A percentile compares a stretch with the other conserved stretches of the same genome.
Evolutionary conservation across 1,140 invertebrate genomes (phyloP).

Genomic region (Zaprionus camerounensis): DNA sequence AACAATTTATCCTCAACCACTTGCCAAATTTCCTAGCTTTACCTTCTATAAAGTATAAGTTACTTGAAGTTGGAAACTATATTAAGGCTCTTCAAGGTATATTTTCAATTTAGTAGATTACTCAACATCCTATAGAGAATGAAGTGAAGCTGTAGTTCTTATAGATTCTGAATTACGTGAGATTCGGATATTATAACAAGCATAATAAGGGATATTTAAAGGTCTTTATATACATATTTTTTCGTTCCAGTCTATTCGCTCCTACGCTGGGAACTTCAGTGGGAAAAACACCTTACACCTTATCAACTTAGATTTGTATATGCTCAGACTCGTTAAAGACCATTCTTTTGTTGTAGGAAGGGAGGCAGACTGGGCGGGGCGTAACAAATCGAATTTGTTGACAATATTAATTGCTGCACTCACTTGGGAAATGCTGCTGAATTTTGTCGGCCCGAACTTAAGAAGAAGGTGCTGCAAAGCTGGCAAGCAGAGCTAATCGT

Average conservation of each 20-base stretch:
- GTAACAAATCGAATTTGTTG: constrained; percentile 3
- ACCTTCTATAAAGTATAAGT: neutral
- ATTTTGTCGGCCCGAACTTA: neutral
- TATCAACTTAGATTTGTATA: neutral
- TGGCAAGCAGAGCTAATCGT: constrained; percentile 29
- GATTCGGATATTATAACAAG: too few relatives aligned
- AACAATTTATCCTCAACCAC: neutral
- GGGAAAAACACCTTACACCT: neutral
- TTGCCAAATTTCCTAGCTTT: neutral
- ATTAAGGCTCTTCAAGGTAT: too few relatives aligned
- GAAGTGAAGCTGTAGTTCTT: neutral
- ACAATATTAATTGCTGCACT: constrained; percentile 33
- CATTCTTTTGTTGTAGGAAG: neutral
- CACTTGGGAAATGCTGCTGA: neutral
- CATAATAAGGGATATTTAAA: neutral
- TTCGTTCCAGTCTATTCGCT: too few relatives aligned
- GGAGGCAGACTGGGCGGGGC: neutral
- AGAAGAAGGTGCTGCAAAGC: constrained; percentile 19
- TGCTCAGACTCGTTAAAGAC: neutral
- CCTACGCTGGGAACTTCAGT: neutral
- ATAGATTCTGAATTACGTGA: neutral
- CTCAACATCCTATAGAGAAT: too few relatives aligned
- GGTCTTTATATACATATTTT: neutral
- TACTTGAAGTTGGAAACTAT: neutral
- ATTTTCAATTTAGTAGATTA: too few relatives aligned